A percentile compares a stretch with the other conserved stretches of the same genome.
Conservation (phyloP, 1,140 invertebrate species). For the Trachymyrmex septentrionalis region DNA sequence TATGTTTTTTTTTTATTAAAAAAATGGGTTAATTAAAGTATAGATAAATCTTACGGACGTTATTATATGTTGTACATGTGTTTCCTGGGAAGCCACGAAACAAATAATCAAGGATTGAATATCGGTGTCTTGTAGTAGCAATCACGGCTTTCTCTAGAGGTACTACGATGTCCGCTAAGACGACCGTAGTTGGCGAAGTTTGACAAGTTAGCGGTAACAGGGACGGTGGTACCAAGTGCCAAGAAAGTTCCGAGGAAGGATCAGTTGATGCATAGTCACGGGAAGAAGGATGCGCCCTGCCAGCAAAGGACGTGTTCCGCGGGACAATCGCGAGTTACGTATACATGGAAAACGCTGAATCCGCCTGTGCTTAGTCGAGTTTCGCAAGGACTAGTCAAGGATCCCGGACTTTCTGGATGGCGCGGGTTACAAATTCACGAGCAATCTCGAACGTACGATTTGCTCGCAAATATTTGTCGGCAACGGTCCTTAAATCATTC, state of each 20-base stretch:
- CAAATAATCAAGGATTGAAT: slow-evolving; percentile 71
- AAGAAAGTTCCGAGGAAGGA: slow-evolving; percentile 74
- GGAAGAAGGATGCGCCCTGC: slow-evolving; percentile 70
- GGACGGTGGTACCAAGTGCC: slow-evolving; percentile 71
- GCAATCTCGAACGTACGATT: slow-evolving; percentile 63
- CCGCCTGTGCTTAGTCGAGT: slow-evolving; percentile 63
- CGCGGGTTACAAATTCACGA: slow-evolving; percentile 65
- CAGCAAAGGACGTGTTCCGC: slow-evolving; percentile 68
- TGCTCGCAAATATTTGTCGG: slow-evolving; percentile 64
- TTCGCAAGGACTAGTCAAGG: slow-evolving; percentile 40
- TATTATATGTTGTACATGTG: background rate
- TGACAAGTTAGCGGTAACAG: slow-evolving; percentile 75
- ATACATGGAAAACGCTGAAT: slow-evolving; percentile 69
- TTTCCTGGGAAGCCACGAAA: background rate
- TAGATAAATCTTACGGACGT: background rate
- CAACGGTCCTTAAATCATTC: slow-evolving; percentile 21
- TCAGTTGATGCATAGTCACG: slow-evolving; percentile 73
- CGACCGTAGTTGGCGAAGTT: slow-evolving; percentile 70
- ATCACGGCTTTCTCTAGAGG: slow-evolving; percentile 57
- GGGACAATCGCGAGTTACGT: slow-evolving; percentile 66
- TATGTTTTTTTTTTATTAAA: background rate
- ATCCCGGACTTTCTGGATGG: slow-evolving; percentile 38
- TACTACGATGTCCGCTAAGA: slow-evolving; percentile 58
- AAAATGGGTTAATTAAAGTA: slow-evolving; percentile 22
- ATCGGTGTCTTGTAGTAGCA: slow-evolving; percentile 61